Conservation (phyloP, 2,113 vertebrate species). For the Okapia johnstoni region DNA sequence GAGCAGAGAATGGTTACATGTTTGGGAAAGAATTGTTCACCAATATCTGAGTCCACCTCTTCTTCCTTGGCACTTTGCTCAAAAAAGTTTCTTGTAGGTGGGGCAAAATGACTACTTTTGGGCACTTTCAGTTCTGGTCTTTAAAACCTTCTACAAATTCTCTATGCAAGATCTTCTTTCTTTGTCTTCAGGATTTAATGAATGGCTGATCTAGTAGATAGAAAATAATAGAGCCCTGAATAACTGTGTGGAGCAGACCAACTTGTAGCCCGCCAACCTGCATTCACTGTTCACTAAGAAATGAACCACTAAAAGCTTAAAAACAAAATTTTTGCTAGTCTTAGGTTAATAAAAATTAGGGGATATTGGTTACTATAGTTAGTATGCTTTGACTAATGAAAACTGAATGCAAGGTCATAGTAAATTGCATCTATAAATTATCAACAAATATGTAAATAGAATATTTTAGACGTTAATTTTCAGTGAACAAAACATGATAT, state of each 20-base stretch:
- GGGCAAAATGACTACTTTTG: neutral
- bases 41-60: neutral
- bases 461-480: slow-evolving; percentile 19
- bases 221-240: neutral
- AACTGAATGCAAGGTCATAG: neutral
- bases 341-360: neutral
- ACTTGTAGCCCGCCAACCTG: rapidly evolving
- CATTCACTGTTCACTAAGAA: neutral
- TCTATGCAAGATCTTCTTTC: neutral
- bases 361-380: neutral
- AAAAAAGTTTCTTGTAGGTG: neutral
- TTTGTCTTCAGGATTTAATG: neutral
- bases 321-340: neutral
- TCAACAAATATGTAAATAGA: neutral
- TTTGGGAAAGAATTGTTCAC: neutral
- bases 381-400: neutral
- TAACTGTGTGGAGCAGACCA: neutral
- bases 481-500: neutral
- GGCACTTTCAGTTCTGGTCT: neutral
- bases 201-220: neutral
- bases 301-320: neutral
- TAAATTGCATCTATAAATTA: neutral
- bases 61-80: neutral
- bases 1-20: neutral
- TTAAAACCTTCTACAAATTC: neutral